These are phyloP conservation scores for Coleophora flavipennella DNA, from an alignment of 2,888 invertebrate genomes.

Conservation along the genomic window DNA sequence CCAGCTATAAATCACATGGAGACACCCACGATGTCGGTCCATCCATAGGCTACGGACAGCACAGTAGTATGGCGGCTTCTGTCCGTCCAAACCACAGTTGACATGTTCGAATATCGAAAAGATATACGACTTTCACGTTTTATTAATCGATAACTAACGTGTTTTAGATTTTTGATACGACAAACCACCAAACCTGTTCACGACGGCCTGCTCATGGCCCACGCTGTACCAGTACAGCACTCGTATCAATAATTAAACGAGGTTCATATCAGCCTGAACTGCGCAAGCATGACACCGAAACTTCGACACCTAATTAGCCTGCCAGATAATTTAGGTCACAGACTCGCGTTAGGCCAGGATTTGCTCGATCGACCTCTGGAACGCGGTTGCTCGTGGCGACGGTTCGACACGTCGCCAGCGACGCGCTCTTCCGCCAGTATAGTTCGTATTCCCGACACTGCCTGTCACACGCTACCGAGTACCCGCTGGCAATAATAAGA, in stretches of 20 bases:
- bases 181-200: too few species aligned
- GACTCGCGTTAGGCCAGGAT: too few species aligned
- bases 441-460: conserved; percentile 57
- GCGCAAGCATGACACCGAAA: too few species aligned
- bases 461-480: conserved; percentile 56
- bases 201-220: too few species aligned
- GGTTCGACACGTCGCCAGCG: conserved; percentile 15
- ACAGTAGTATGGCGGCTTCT: conserved; percentile 36
- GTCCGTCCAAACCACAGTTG: conserved; percentile 33
- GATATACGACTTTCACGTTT: background rate
- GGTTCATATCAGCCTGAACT: too few species aligned
- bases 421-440: conserved; percentile 21
- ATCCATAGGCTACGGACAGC: conserved; percentile 12
- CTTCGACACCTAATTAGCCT: too few species aligned
- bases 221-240: too few species aligned
- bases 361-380: conserved; percentile 1
- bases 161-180: too few species aligned
- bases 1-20: conserved; percentile 46
- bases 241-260: too few species aligned
- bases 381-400: conserved; percentile 5
- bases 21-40: conserved; percentile 57
- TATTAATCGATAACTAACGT: too few species aligned
- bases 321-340: too few species aligned
- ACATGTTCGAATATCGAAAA: conserved; percentile 15
- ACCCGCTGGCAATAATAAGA: conserved; percentile 61